Percentiles rank a stretch among this genome's conserved stretches.
phyloP scores from a whole-genome alignment of 2,888 invertebrate genomes.

The Bellardia bayeri region DNA sequence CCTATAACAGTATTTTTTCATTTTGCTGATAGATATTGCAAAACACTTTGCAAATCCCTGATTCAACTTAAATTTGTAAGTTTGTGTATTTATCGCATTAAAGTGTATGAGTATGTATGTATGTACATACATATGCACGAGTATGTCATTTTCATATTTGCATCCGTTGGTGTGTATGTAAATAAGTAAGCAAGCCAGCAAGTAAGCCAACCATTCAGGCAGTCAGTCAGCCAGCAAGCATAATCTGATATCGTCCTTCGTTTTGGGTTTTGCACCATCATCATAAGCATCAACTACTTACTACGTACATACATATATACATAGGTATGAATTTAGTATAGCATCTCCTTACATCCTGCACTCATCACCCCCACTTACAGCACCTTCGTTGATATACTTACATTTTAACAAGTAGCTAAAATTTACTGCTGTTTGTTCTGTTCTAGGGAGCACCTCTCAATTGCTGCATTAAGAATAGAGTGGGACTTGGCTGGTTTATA shows the following conservation, averaged over 20 bases:
- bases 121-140: background rate
- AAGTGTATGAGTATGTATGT: background rate
- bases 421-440: constrained; percentile 48
- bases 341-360: background rate
- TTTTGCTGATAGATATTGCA: no score
- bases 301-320: background rate
- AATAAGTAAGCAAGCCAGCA: constrained; percentile 12
- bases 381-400: background rate
- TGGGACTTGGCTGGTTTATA: background rate
- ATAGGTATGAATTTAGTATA: background rate
- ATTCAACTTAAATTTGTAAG: background rate
- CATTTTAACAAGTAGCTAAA: constrained; percentile 65
- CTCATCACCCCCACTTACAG: constrained; percentile 12
- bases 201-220: background rate
- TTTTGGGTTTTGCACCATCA: constrained; percentile 38
- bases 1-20: no score
- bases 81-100: background rate
- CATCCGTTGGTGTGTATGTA: constrained; percentile 51
- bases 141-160: constrained; percentile 64
- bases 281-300: constrained; percentile 20
- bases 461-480: constrained; percentile 43
- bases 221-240: constrained; percentile 25
- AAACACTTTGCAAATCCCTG: constrained; percentile 13
- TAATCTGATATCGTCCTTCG: constrained; percentile 65
- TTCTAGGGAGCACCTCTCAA: constrained; percentile 42